Evolutionary conservation across 2,113 vertebrate genomes (phyloP).

Genomic region (Daubentonia madagascariensis): DNA sequence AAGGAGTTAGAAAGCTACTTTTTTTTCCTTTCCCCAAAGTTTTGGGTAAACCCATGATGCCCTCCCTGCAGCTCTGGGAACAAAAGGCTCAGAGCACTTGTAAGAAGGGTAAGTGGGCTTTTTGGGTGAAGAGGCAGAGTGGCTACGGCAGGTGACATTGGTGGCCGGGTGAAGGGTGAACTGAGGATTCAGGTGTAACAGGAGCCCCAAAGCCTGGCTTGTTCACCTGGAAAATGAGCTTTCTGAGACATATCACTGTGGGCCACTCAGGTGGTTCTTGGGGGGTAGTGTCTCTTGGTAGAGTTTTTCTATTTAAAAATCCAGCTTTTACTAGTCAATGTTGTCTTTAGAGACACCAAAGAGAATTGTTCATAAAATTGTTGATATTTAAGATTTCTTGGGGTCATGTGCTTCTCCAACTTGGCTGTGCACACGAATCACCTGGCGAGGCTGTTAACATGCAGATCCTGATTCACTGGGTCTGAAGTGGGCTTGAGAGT

Average conservation of each 20-base stretch:
- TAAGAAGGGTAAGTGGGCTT: not conserved
- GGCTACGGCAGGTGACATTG: rapidly evolving
- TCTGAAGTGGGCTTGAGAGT: too few relatives aligned
- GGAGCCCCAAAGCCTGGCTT: not conserved
- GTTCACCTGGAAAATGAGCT: not conserved
- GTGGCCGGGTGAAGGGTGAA: not conserved
- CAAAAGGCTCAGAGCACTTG: not conserved
- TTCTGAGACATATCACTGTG: not conserved
- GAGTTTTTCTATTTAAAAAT: not conserved
- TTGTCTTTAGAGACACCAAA: not conserved
- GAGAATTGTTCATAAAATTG: not conserved
- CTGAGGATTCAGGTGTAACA: not conserved
- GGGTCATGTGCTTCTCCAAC: not conserved
- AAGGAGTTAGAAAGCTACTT: conserved; percentile 1
- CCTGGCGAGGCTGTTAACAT: not conserved
- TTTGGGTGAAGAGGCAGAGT: not conserved
- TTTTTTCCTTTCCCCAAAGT: not conserved
- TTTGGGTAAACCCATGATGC: not conserved
- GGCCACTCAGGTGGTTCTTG: not conserved
- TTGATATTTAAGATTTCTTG: not conserved
- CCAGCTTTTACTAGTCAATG: not conserved
- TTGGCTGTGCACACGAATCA: not conserved
- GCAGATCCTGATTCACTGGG: not conserved
- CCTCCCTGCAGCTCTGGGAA: not conserved
- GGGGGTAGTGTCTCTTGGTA: not conserved